A percentile compares a stretch with the other conserved stretches of the same genome.
phyloP scores from a whole-genome alignment of 2,888 invertebrate genomes.

The Pyrgus malvae region DNA sequence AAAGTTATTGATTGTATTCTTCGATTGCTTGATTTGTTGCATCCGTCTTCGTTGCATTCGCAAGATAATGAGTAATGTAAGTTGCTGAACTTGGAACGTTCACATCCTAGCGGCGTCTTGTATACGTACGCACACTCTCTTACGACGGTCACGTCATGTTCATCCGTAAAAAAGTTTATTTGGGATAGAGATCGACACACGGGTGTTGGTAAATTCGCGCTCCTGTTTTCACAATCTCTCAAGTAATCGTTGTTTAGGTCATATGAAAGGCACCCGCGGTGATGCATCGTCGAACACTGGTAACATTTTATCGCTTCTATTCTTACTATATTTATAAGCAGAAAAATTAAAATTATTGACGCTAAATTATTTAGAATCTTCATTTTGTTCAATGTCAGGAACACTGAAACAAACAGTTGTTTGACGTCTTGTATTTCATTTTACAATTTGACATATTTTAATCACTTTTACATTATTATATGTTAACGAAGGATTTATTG shows the following conservation, averaged over 20 bases:
- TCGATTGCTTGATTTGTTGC: slow-evolving; percentile 46
- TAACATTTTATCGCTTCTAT: slow-evolving; percentile 57
- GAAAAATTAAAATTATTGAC: slow-evolving; percentile 29
- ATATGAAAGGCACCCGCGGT: slow-evolving; percentile 52
- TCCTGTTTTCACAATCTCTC: slow-evolving; percentile 46
- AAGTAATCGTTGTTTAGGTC: slow-evolving; percentile 50
- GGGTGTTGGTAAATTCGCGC: slow-evolving; percentile 33
- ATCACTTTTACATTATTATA: no score
- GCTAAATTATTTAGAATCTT: not conserved
- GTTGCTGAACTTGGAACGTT: slow-evolving; percentile 54
- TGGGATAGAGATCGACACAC: slow-evolving; percentile 63
- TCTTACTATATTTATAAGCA: slow-evolving; percentile 40
- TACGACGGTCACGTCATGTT: slow-evolving; percentile 52
- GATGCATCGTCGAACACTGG: slow-evolving; percentile 54
- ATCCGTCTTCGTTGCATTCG: slow-evolving; percentile 62
- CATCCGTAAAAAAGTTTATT: slow-evolving; percentile 55
- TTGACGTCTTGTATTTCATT: no score
- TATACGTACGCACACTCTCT: slow-evolving; percentile 67
- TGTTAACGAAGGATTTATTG: no score
- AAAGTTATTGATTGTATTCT: not conserved
- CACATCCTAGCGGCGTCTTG: slow-evolving; percentile 47
- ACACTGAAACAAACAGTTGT: no score
- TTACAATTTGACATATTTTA: no score
- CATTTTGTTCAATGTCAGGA: slow-evolving; percentile 9
- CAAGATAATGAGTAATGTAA: slow-evolving; percentile 64